Base-by-base conservation (phyloP, 2,888 invertebrate species). In the Meiosimyza platycephala region DNA sequence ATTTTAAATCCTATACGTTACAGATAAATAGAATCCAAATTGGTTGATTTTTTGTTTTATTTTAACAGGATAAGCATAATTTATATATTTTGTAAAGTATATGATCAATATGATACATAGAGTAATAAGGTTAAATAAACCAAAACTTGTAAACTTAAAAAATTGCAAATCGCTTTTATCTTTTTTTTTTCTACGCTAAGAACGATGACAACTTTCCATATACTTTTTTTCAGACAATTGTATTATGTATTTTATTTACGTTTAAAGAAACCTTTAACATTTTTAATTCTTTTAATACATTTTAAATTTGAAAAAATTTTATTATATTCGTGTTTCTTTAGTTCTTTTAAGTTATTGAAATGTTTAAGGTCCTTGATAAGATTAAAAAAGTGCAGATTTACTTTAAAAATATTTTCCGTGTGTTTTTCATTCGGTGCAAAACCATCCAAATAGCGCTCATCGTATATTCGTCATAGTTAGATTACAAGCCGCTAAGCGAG, bases 261-360 rank as follows among this genome's bases (percentile, higher is more conserved):
- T 55, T 55, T 55, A 57, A 54, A 22, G 9, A 40, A 40, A 40
- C 40, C 40, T 40, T 40, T 40, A 40, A 40, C 40, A 40, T 40
- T 40, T 40, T 40, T 40, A 40, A 40, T 9, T 40, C 40, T 40
- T 40, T 47, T 54, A 60, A 69, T 6, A 7, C n/a, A 52, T 52
- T 15, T 18, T 67, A 52, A 62, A 62, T 62, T 62, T 70, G 54
- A 33, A 62, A 48, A 69, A 13, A 15, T 40, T 60, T 59, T 69
- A 51, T n/a, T 52, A n/a, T 47, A 16, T 40, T 67, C 33, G 22
- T 18, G 48, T 13, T 67, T 54, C 65, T 65, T 16, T 12, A 71
- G 48, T 63, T 28, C 11, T 33, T 55, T 67, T 28, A 40, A 40
- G 40, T 40, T 40, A 40, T 40, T 40, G 40, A 40, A 40, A 40